Conservation (phyloP, 2,113 vertebrate species). For the Heterocephalus glaber region DNA sequence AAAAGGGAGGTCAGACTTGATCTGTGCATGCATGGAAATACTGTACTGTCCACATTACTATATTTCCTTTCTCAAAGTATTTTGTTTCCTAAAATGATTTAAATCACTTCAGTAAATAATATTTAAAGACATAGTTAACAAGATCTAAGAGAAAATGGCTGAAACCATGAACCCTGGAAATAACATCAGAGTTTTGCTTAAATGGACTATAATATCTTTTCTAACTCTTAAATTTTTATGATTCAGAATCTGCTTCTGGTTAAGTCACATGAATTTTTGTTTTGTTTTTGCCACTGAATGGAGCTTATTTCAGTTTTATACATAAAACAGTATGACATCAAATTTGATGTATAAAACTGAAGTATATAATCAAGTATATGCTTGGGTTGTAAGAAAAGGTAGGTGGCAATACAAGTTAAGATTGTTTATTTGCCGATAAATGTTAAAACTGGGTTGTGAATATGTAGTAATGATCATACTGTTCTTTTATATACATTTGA, state of each 20-base stretch:
- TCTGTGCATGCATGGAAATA: neutral
- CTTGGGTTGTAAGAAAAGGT: neutral
- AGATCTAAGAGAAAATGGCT: neutral
- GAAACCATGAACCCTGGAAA: neutral
- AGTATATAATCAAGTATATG: neutral
- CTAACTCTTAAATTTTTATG: slow-evolving; percentile 19
- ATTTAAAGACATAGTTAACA: neutral
- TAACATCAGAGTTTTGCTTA: neutral
- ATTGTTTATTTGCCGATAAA: neutral
- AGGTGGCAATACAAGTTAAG: neutral
- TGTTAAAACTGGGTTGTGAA: neutral
- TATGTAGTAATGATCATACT: neutral
- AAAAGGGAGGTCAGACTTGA: neutral
- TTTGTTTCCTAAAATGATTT: neutral
- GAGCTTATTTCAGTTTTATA: neutral
- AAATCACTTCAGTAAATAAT: neutral
- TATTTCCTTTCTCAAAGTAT: neutral
- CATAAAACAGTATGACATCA: neutral
- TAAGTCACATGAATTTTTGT: slow-evolving; percentile 17
- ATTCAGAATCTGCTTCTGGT: neutral
- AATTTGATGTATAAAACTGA: slow-evolving; percentile 31
- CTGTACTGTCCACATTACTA: neutral
- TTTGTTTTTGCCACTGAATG: neutral
- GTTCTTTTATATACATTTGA: neutral
- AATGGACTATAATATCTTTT: neutral